Evolutionary conservation across 2,888 invertebrate genomes (phyloP).

Genomic region (Cataglyphis livida): DNA sequence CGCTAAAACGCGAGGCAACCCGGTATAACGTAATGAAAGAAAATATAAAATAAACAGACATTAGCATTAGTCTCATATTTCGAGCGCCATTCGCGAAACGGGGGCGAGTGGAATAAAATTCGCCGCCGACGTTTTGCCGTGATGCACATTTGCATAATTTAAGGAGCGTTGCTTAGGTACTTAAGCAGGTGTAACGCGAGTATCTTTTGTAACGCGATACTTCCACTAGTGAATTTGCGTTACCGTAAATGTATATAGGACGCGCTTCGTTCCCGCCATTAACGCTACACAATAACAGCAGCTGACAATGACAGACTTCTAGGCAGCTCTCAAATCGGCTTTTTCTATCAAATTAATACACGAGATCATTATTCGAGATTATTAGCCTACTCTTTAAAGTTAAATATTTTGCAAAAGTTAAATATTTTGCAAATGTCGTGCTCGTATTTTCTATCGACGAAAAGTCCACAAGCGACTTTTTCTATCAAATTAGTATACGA

Average conservation of each 20-base stretch:
- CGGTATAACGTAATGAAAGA: neutral
- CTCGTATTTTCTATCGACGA: conserved; percentile 9
- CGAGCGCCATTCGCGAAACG: conserved; percentile 8
- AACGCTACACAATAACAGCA: conserved; percentile 6
- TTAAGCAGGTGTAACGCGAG: conserved; percentile 51
- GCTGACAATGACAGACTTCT: conserved; percentile 1
- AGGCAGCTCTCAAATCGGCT: neutral
- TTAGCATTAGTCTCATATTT: conserved; percentile 41
- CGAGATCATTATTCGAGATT: neutral
- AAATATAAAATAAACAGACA: conserved; percentile 33
- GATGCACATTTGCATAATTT: conserved; percentile 53
- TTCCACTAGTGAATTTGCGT: conserved; percentile 43
- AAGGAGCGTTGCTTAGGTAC: conserved; percentile 50
- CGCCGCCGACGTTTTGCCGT: conserved; percentile 38
- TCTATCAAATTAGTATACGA: neutral
- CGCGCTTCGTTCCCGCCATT: conserved; percentile 18
- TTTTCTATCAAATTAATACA: conserved; percentile 14
- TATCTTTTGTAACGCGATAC: conserved; percentile 54
- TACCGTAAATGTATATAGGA: conserved; percentile 14
- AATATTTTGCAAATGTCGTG: neutral
- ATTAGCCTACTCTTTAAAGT: neutral
- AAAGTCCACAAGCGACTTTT: conserved; percentile 24
- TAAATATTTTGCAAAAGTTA: neutral
- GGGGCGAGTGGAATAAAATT: conserved; percentile 34
- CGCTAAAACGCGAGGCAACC: neutral